Evolutionary conservation across 2,888 invertebrate genomes (phyloP).

Genomic region (Steromphala cineraria): DNA sequence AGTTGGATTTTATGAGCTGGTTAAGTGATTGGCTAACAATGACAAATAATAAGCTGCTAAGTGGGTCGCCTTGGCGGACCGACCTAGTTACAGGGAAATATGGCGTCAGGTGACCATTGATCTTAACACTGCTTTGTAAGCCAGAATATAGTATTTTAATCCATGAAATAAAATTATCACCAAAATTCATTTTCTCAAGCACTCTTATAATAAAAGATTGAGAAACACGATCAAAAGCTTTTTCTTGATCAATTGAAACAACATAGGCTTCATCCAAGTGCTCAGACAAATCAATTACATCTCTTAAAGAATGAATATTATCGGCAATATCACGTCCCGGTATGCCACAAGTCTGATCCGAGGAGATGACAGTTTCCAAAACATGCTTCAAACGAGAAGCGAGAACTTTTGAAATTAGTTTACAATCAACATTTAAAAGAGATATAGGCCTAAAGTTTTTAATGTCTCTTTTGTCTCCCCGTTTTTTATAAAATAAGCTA

Average conservation of each 20-base stretch:
- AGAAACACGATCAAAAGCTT: background rate
- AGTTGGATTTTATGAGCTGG: no score
- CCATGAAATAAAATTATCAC: background rate
- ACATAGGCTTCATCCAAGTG: background rate
- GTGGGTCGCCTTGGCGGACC: conserved; percentile 21
- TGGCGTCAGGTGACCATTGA: background rate
- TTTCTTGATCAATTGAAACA: background rate
- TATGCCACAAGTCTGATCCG: background rate
- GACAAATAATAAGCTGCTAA: no score
- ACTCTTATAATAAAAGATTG: background rate
- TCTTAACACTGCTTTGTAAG: background rate
- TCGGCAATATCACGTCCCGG: background rate
- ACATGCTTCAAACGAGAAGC: background rate
- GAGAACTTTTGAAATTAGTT: background rate
- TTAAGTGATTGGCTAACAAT: no score
- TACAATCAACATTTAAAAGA: background rate
- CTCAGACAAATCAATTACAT: background rate
- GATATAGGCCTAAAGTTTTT: background rate
- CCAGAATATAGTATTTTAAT: background rate
- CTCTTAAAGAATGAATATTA: background rate
- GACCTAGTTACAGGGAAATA: background rate
- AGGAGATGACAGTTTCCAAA: background rate
- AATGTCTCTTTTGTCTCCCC: background rate
- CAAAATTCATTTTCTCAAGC: background rate
- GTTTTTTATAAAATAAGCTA: background rate